Base-by-base conservation (phyloP, 92 coral and sea anemone genomes). In the Siderastrea radians region DNA sequence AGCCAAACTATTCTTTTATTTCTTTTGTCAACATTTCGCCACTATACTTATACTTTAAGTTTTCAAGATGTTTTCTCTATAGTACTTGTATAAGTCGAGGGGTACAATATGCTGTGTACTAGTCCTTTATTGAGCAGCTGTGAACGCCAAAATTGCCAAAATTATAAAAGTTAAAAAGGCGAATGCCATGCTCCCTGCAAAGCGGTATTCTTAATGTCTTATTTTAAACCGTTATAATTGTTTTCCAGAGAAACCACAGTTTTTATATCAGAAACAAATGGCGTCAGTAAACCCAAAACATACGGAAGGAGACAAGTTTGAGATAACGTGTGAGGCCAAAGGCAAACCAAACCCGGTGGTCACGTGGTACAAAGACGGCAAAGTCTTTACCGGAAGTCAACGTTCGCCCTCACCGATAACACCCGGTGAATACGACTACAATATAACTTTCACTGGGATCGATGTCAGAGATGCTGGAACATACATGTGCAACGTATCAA, bases 401-500 rank as follows among this genome's bases (percentile, higher is more conserved):
- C 52, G 91, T 47, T 75, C 78, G 1, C 88, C 69, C 13, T 84
- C 82, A 6, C 54, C 16, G 1, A 19, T 85, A 0, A 73, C 64
- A 15, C 79, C 87, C 0, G 85, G 88, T 78, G 72, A 74, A 16
- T 90, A 84, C 76, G 55, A 78, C 69, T 94, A 71, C 74, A 86
- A 82, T 43, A 17, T 97, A 11, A 7, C 15, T 10, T 60, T 97
- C 53, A 61, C 46, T 43, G 92, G 78, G 6, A 81, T 91, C 38
- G 91, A 91, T 19, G 91, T 95, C 1, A 8, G 11, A 0, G 95
- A 97, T 68, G 50, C 68, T 45, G 99, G 99, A 19, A 53, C 10
- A 6, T 97, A 94, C 95, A 80, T 65, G 12, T 97, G 99, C 68
- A 91, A 92, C 67, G 99, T 97, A 49, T 79, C 93, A 4, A 97